Base-by-base conservation (phyloP, 2,113 vertebrate genomes). In the Stictonetta naevosa region DNA sequence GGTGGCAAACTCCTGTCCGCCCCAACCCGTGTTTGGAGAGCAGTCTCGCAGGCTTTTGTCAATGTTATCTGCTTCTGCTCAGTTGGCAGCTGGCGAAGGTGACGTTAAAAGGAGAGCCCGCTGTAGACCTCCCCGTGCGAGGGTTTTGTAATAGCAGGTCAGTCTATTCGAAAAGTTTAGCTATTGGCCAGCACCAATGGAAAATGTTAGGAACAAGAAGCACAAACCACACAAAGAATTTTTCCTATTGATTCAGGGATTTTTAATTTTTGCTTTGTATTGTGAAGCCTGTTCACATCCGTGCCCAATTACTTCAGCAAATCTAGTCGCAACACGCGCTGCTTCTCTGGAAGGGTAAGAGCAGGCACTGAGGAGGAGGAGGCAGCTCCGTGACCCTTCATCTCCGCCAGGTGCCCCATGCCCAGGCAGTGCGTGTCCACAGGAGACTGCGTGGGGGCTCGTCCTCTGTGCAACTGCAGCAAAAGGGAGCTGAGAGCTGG, bases 241-340 rank as follows among this genome's bases (percentile, higher is more conserved):
- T 96, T 96, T 95, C 95, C 93, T 90, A 46, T 97, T 94, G 88
- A 62, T 86, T 96, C 77, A 93, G 91, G 88, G 83, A 59, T 93
- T 97, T 96, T 93, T 40, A 91, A 86, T 94, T 94, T 92, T 84
- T 59, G 36, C 83, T 87, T 79, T 92, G 74, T 69, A n/a, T 89
- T 92, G 80, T 93, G 80, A 73, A 79, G 62, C 33, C 77, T 19
- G 1, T 56, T 96, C 74, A 59, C 91, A 94, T 94, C 82, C 74
- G 40, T 74, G 66, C 67, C 90, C 81, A 48, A 20, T 91, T 93
- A 52, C 50, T 79, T 6, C 5, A 89, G 90, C 84, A 91, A 96
- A 85, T 80, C 83, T 48, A 4, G 0, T 68, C 33, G 81, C 36
- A 82, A 1, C 6, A 8, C 0, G 0, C 0, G 0, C 8, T 66